phyloP scores from a whole-genome alignment of 2,888 invertebrate genomes.

The Lasius fuliginosus region DNA sequence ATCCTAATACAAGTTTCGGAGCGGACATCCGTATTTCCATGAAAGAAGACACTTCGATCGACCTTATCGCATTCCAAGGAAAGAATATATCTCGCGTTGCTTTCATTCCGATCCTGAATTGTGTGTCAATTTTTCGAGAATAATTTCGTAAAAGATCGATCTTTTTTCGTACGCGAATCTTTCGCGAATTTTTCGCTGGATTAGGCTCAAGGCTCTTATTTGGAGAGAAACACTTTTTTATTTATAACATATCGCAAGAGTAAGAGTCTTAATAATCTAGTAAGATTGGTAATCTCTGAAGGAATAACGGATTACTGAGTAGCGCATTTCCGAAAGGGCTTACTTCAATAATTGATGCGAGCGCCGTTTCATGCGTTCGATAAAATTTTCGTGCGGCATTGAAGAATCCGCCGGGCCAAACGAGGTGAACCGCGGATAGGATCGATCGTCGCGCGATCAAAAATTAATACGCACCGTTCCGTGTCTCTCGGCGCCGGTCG shows the following conservation, averaged over 20 bases:
- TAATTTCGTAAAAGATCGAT: slow-evolving; percentile 17
- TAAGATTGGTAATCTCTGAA: not conserved
- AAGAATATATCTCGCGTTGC: slow-evolving; percentile 12
- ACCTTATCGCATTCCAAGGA: slow-evolving; percentile 48
- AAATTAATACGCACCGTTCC: slow-evolving; percentile 76
- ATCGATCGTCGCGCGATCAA: slow-evolving; percentile 77
- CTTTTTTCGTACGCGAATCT: slow-evolving; percentile 11
- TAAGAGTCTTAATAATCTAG: not conserved
- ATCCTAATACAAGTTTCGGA: slow-evolving; percentile 67
- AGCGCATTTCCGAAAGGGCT: not conserved
- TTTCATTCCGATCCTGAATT: not conserved
- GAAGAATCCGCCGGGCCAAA: slow-evolving; percentile 68
- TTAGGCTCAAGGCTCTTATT: not conserved
- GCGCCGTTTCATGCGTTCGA: not conserved
- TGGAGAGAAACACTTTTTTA: no score
- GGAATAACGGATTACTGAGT: not conserved
- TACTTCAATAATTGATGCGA: not conserved
- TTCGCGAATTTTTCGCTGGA: not conserved
- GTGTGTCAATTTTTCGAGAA: slow-evolving; percentile 6
- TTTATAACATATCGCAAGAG: not conserved
- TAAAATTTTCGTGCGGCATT: slow-evolving; percentile 59
- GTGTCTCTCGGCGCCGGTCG: slow-evolving; percentile 74
- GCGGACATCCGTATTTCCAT: slow-evolving; percentile 52
- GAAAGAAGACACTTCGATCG: slow-evolving; percentile 35
- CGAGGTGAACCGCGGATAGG: slow-evolving; percentile 70